Evolutionary conservation across 2,797 vertebrate genomes (phyloP).

Genomic region (Antrozous pallidus): DNA sequence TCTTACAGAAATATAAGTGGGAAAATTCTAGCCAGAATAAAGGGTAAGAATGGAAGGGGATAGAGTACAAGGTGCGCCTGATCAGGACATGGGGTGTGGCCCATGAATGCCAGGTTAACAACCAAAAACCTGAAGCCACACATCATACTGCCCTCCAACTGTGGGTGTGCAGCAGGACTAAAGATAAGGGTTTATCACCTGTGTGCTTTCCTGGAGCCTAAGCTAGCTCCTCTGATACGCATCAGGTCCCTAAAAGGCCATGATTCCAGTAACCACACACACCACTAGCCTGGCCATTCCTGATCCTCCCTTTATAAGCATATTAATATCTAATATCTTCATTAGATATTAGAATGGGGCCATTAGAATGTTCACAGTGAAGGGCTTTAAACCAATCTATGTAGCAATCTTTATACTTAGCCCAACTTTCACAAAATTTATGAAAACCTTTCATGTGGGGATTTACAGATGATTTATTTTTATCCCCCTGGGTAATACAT

Average conservation of each 20-base stretch:
- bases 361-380: background rate
- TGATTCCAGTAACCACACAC: background rate
- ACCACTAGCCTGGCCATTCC: background rate
- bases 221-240: background rate
- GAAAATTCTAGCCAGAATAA: background rate
- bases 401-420: slow-evolving; percentile 53
- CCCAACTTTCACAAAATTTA: slow-evolving; percentile 73
- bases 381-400: slow-evolving; percentile 2
- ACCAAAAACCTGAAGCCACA: background rate
- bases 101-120: background rate
- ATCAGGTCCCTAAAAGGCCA: background rate
- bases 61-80: background rate
- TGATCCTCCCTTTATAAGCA: background rate
- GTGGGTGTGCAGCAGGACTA: background rate
- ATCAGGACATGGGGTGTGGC: background rate
- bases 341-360: background rate
- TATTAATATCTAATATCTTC: too few species aligned
- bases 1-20: background rate
- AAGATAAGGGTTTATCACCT: background rate
- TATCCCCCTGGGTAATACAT: background rate
- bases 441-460: slow-evolving; percentile 51
- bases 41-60: background rate
- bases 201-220: background rate
- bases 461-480: slow-evolving; percentile 53
- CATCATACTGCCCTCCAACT: background rate